These are phyloP conservation scores for Gobius niger DNA, from an alignment of 2,113 vertebrate species.

Conservation along the genomic window DNA sequence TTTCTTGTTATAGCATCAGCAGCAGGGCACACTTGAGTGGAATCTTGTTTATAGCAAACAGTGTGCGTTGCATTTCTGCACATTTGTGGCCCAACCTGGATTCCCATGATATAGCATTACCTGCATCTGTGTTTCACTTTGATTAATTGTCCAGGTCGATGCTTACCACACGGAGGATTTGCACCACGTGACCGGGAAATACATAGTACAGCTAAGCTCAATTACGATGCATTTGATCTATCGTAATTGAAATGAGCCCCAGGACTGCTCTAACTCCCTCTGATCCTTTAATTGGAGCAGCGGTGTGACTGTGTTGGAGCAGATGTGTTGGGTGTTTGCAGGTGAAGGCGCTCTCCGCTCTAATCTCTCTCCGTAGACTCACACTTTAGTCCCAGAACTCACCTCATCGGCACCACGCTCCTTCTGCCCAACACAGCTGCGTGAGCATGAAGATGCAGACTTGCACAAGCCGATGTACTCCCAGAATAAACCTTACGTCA, in stretches of 20 bases:
- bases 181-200: conserved; percentile 28
- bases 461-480: conserved; percentile 4
- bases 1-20: conserved; percentile 29
- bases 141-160: conserved; percentile 43
- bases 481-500: conserved; percentile 1
- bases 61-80: neutral
- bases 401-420: conserved; percentile 3
- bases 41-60: conserved; percentile 2
- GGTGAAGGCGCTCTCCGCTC: conserved; percentile 26
- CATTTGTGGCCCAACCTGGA: conserved; percentile 13
- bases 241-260: conserved; percentile 57
- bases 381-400: conserved; percentile 20
- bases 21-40: neutral
- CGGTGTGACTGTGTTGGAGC: conserved; percentile 43
- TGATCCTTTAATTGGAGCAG: conserved; percentile 67
- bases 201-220: conserved; percentile 30
- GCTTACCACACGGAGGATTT: conserved; percentile 16
- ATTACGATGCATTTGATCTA: conserved; percentile 52
- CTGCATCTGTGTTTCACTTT: conserved; percentile 35
- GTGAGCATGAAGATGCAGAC: neutral
- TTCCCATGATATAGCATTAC: conserved; percentile 16
- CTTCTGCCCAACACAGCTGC: conserved; percentile 25
- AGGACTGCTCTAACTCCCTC: conserved; percentile 43
- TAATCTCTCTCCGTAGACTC: conserved; percentile 29
- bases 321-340: conserved; percentile 50